phyloP scores from a whole-genome alignment of 2,888 invertebrate genomes.

The Theretra japonica region DNA sequence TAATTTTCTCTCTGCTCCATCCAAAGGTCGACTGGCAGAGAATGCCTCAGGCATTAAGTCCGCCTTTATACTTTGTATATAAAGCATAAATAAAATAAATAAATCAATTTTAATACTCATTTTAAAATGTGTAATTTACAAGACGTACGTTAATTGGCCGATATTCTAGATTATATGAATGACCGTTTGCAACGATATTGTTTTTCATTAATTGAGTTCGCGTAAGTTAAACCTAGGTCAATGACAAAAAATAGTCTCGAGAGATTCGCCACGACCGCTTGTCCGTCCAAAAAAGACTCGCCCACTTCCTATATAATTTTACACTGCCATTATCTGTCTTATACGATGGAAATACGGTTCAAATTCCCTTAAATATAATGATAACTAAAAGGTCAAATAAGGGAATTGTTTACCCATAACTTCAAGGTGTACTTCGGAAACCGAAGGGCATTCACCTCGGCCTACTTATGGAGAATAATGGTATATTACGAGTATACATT shows the following conservation, averaged over 20 bases:
- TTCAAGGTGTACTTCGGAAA: constrained; percentile 35
- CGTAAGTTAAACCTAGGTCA: not conserved
- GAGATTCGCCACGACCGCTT: not conserved
- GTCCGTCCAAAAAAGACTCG: not conserved
- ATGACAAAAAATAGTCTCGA: not conserved
- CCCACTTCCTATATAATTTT: not conserved
- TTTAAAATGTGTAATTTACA: too few species aligned
- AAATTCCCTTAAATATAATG: constrained; percentile 12
- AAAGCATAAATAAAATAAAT: too few species aligned
- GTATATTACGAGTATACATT: too few species aligned
- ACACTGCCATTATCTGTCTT: not conserved
- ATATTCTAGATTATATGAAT: too few species aligned
- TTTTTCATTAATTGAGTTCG: not conserved
- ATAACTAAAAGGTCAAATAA: not conserved
- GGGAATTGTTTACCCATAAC: constrained; percentile 21
- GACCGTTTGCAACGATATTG: not conserved
- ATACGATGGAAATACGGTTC: not conserved
- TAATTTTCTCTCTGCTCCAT: too few species aligned
- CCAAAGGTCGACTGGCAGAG: too few species aligned
- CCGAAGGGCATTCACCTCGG: constrained; percentile 43
- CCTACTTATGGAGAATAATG: constrained; percentile 46
- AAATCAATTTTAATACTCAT: too few species aligned
- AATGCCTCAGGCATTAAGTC: too few species aligned
- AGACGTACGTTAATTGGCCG: too few species aligned
- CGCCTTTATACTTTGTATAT: too few species aligned